These are phyloP conservation scores for Aeoliscus strigatus DNA, from an alignment of 2,797 vertebrate genomes.

Conservation along the genomic window DNA sequence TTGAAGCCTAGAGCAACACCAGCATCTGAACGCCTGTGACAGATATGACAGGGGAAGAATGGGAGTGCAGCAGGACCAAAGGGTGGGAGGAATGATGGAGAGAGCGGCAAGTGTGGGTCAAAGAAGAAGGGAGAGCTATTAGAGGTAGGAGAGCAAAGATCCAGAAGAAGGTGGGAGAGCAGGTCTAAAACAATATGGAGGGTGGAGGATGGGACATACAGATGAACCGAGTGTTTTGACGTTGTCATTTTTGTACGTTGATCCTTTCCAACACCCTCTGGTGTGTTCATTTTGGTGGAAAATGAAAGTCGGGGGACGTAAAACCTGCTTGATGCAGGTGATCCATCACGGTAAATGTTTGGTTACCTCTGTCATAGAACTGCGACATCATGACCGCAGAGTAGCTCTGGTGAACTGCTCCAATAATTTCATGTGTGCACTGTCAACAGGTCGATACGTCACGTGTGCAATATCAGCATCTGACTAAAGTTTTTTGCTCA, in stretches of 20 bases:
- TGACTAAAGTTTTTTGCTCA: too few relatives aligned
- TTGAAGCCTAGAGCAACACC: conserved; percentile 74
- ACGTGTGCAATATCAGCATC: too few relatives aligned
- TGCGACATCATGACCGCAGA: too few relatives aligned
- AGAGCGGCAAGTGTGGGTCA: conserved; percentile 56
- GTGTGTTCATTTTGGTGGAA: conserved; percentile 7
- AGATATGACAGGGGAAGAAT: conserved; percentile 65
- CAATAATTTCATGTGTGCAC: too few relatives aligned
- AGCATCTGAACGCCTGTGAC: conserved; percentile 65
- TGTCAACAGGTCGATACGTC: too few relatives aligned
- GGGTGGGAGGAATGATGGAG: conserved; percentile 45
- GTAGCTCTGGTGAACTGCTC: too few relatives aligned
- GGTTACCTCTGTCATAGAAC: too few relatives aligned
- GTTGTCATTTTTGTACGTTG: conserved; percentile 21
- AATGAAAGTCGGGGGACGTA: conserved; percentile 10
- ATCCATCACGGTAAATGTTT: conserved; percentile 8
- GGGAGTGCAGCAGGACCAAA: conserved; percentile 39
- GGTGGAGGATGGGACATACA: too few relatives aligned
- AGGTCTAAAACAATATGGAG: conserved; percentile 2
- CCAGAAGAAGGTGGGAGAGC: conserved; percentile 39
- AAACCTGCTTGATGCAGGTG: conserved; percentile 2
- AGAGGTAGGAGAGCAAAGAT: conserved; percentile 43
- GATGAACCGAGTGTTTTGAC: conserved; percentile 1
- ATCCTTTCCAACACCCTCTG: conserved; percentile 15
- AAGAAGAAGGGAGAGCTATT: conserved; percentile 45